Percentiles rank a stretch among this genome's conserved stretches.
phyloP scores from a whole-genome alignment of 2,888 invertebrate species.

The Cosmorhoe ocellata region DNA sequence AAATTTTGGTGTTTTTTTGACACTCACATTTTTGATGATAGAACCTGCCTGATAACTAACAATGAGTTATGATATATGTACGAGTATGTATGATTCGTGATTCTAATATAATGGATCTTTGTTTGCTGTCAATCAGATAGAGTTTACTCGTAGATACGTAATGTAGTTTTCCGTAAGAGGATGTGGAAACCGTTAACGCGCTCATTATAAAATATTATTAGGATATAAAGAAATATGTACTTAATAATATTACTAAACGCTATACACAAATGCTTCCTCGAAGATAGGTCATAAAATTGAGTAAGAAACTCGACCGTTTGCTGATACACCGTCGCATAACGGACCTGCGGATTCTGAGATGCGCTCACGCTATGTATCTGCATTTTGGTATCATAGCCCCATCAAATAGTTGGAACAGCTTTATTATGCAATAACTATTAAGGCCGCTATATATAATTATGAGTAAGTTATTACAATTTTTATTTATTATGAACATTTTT shows the following conservation, averaged over 20 bases:
- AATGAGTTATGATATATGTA: too few relatives aligned
- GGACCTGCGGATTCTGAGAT: slow-evolving; percentile 37
- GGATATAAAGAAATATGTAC: neutral
- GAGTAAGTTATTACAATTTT: too few relatives aligned
- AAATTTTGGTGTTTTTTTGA: too few relatives aligned
- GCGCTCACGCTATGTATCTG: slow-evolving; percentile 36
- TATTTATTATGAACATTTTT: too few relatives aligned
- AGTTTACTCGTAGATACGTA: neutral
- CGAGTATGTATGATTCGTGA: too few relatives aligned
- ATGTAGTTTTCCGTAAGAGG: neutral
- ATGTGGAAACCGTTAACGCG: slow-evolving; percentile 6
- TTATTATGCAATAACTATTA: slow-evolving; percentile 1
- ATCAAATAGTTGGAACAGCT: slow-evolving; percentile 28
- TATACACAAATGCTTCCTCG: slow-evolving; percentile 9
- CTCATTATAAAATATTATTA: neutral
- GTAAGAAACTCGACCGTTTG: slow-evolving; percentile 10
- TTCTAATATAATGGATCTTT: too few relatives aligned
- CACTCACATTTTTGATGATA: too few relatives aligned
- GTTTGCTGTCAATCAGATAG: neutral
- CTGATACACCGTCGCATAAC: slow-evolving; percentile 31
- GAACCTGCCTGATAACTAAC: too few relatives aligned
- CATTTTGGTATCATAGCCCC: slow-evolving; percentile 42
- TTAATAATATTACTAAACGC: neutral
- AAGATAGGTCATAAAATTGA: slow-evolving; percentile 13
- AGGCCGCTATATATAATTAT: too few relatives aligned